Evolutionary conservation across 2,888 invertebrate genomes (phyloP).

Genomic region (Hyalella azteca): DNA sequence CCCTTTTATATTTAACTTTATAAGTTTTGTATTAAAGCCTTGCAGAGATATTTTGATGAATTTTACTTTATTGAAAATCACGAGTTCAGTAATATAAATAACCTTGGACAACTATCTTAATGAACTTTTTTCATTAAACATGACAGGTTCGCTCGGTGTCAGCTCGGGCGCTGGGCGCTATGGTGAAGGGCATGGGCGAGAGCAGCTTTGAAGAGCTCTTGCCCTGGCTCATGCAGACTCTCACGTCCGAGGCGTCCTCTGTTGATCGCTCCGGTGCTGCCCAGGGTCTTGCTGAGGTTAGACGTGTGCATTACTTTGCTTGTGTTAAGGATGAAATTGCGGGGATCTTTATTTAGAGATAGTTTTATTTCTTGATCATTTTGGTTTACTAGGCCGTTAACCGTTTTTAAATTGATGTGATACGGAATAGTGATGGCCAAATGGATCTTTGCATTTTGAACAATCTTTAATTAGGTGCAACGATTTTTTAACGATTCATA

Average conservation of each 20-base stretch:
- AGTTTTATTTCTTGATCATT: not conserved
- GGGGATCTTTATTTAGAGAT: not conserved
- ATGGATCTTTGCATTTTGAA: too few relatives aligned
- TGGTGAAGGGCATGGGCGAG: conserved; percentile 98
- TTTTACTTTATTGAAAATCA: too few relatives aligned
- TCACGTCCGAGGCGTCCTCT: conserved; percentile 92
- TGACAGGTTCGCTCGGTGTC: conserved; percentile 86
- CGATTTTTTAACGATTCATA: not conserved
- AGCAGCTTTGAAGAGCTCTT: conserved; percentile 92
- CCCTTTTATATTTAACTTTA: too few relatives aligned
- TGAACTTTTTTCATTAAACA: too few relatives aligned
- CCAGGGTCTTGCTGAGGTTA: conserved; percentile 85
- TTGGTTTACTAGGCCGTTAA: too few relatives aligned
- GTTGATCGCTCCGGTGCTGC: conserved; percentile 93
- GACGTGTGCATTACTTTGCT: not conserved
- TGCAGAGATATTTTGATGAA: too few relatives aligned
- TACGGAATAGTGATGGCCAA: too few relatives aligned
- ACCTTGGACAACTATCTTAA: too few relatives aligned
- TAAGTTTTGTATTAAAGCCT: too few relatives aligned
- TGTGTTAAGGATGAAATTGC: not conserved
- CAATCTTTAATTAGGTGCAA: too few relatives aligned
- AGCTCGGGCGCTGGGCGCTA: conserved; percentile 93
- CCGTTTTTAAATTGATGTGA: not conserved
- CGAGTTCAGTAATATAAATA: too few relatives aligned
- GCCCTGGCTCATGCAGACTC: conserved; percentile 97